Conservation (phyloP, 2,888 invertebrate species). For the Lepidonotus clava region DNA sequence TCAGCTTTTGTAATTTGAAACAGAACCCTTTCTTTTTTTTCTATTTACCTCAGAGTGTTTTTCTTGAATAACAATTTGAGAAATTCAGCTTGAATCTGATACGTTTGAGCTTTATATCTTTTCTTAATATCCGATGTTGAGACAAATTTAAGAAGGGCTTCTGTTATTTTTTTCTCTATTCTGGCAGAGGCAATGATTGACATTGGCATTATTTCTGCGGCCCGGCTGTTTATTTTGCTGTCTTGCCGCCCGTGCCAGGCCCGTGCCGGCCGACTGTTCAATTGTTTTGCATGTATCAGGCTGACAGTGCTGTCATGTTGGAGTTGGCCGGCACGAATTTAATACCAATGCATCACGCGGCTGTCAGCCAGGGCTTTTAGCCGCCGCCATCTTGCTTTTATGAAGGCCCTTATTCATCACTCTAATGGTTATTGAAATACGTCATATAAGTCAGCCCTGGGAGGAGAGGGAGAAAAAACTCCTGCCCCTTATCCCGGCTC, state of each 20-base stretch:
- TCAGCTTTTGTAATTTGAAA: no score
- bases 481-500: background rate
- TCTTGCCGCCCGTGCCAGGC: background rate
- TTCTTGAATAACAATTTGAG: no score
- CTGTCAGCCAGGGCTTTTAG: slow-evolving; percentile 39
- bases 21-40: no score
- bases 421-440: slow-evolving; percentile 51
- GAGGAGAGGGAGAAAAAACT: background rate
- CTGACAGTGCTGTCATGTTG: slow-evolving; percentile 34
- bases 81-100: no score
- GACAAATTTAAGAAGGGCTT: no score
- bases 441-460: slow-evolving; percentile 45
- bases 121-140: no score
- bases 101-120: no score
- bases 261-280: slow-evolving; percentile 7
- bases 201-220: no score
- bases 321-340: background rate
- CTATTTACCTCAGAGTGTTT: no score
- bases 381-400: slow-evolving; percentile 30
- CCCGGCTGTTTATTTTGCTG: background rate
- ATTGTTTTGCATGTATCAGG: slow-evolving; percentile 42
- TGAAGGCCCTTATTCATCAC: slow-evolving; percentile 45
- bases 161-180: no score
- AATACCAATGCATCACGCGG: slow-evolving; percentile 43
- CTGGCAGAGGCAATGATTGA: no score